Evolutionary conservation across 2,113 vertebrate species (phyloP).

Genomic region (Boleophthalmus pectinirostris): DNA sequence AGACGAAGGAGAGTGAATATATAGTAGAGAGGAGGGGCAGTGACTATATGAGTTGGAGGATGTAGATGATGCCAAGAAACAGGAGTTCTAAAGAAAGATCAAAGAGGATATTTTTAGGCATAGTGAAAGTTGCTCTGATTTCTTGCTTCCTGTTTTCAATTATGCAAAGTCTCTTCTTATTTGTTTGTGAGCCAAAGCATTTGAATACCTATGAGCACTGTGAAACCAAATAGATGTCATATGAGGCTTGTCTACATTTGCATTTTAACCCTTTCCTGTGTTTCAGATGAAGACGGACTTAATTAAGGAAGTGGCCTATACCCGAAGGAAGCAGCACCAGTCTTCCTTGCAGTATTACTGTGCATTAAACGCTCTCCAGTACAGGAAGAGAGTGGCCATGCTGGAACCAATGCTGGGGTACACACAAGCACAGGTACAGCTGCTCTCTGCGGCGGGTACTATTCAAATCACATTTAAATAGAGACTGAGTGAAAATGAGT

Average conservation of each 20-base stretch:
- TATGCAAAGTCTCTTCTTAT: constrained; percentile 13
- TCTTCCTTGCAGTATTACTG: constrained; percentile 96
- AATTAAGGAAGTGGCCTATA: constrained; percentile 88
- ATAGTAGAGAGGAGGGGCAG: no score
- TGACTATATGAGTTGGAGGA: no score
- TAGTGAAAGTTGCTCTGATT: constrained; percentile 5
- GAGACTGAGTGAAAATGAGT: no score
- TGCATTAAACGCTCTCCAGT: constrained; percentile 93
- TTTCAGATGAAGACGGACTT: constrained; percentile 87
- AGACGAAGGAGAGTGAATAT: no score
- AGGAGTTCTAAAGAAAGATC: no score
- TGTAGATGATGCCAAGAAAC: no score
- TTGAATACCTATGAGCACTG: constrained; percentile 33
- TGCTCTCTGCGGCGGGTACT: neutral
- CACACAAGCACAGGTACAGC: constrained; percentile 86
- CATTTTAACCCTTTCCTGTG: constrained; percentile 24
- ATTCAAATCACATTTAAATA: constrained; percentile 7
- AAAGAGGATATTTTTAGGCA: neutral
- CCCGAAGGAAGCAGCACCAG: constrained; percentile 92
- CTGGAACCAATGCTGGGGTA: constrained; percentile 95
- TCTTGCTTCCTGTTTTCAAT: constrained; percentile 9
- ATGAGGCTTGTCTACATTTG: neutral
- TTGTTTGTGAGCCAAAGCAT: constrained; percentile 22
- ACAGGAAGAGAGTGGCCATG: constrained; percentile 92
- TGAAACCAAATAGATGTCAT: neutral